phyloP scores from a whole-genome alignment of 2,888 invertebrate species.

The Cephus runcator region DNA sequence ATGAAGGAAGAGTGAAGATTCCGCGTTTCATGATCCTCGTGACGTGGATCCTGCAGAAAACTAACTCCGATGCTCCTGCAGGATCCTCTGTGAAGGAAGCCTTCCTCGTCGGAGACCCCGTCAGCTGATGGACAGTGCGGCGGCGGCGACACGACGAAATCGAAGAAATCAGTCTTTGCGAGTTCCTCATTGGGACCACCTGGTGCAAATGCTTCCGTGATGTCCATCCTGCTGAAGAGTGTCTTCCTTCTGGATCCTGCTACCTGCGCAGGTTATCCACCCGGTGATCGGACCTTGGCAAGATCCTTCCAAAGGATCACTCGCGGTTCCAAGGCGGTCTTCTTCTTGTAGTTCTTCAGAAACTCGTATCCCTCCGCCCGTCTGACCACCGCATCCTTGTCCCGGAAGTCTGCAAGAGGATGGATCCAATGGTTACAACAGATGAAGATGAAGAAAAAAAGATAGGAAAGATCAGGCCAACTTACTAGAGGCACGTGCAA shows the following conservation, averaged over 20 bases:
- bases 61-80: constrained; percentile 46
- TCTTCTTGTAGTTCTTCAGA: not conserved
- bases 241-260: not conserved
- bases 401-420: not conserved
- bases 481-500: not conserved
- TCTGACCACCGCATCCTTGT: not conserved
- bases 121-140: constrained; percentile 50
- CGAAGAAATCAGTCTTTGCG: constrained; percentile 89
- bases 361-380: not conserved
- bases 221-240: constrained; percentile 72
- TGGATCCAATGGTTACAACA: not conserved
- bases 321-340: not conserved
- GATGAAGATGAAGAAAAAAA: not conserved
- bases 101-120: constrained; percentile 76
- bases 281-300: not conserved
- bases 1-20: constrained; percentile 58
- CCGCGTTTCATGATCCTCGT: constrained; percentile 38
- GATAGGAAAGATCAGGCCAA: not conserved
- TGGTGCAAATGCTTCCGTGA: constrained; percentile 81
- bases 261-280: not conserved
- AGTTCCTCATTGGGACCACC: constrained; percentile 73
- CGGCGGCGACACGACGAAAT: constrained; percentile 83
- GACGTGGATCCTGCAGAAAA: constrained; percentile 44
- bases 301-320: not conserved
- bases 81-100: constrained; percentile 66